These are phyloP conservation scores for Balaenoptera acutorostrata DNA, from an alignment of 2,113 vertebrate species.

Conservation along the genomic window DNA sequence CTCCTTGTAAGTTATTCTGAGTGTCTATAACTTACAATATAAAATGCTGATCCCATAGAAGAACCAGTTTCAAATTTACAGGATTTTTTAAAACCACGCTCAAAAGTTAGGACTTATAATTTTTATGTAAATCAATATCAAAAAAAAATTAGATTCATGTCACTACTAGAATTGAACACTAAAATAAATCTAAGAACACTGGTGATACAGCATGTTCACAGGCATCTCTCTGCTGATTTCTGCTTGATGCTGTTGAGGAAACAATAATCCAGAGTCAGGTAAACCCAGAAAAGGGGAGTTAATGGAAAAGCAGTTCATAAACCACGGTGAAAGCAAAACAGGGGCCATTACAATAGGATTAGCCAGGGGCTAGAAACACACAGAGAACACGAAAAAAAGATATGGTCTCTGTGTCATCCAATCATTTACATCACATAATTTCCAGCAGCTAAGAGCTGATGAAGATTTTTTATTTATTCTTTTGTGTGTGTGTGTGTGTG, in stretches of 20 bases:
- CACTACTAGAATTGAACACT: background rate
- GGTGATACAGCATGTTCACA: background rate
- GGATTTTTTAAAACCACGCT: background rate
- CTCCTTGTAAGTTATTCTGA: background rate
- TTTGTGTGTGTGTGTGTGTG: background rate
- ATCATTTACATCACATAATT: background rate
- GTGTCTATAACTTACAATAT: background rate
- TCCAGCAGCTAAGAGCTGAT: background rate
- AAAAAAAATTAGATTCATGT: background rate
- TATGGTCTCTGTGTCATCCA: background rate
- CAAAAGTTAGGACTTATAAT: background rate
- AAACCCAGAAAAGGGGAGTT: background rate
- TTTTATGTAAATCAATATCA: background rate
- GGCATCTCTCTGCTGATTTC: background rate
- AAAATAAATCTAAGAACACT: background rate
- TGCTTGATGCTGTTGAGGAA: background rate
- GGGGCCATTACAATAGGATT: background rate
- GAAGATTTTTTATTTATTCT: background rate
- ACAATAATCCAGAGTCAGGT: background rate
- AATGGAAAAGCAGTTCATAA: background rate
- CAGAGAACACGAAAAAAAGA: background rate
- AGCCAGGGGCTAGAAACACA: background rate
- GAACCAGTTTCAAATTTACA: background rate
- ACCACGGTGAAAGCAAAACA: background rate
- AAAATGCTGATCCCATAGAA: background rate